These are phyloP conservation scores for Meleagris gallopavo DNA, from an alignment of 2,113 vertebrate species.

Conservation along the genomic window DNA sequence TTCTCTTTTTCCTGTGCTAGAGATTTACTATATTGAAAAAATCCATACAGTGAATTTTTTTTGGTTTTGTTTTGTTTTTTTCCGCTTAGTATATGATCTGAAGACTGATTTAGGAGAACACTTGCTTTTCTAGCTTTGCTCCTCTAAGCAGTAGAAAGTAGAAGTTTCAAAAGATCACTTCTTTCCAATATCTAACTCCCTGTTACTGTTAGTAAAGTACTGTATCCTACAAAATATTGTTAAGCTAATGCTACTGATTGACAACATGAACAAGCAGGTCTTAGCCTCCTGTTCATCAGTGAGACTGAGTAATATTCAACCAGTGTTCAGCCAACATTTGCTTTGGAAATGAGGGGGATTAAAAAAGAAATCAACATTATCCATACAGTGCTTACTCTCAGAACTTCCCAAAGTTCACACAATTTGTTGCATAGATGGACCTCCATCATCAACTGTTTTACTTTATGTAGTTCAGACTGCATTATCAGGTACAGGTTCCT, in stretches of 20 bases:
- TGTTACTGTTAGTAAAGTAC: neutral
- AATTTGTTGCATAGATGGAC: neutral
- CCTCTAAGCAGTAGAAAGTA: neutral
- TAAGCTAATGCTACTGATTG: neutral
- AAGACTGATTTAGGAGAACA: neutral
- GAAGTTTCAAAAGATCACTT: neutral
- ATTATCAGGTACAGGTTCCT: neutral
- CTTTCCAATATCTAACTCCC: neutral
- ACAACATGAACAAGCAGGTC: neutral
- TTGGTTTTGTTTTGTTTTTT: neutral
- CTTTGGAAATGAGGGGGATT: neutral
- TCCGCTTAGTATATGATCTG: neutral
- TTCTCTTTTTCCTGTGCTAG: neutral
- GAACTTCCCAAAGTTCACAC: neutral
- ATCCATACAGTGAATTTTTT: neutral
- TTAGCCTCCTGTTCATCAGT: neutral
- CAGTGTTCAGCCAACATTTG: neutral
- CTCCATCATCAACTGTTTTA: accelerated
- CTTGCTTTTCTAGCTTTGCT: neutral
- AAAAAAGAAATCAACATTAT: neutral
- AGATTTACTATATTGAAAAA: neutral
- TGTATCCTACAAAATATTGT: neutral
- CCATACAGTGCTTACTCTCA: neutral
- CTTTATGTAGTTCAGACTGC: neutral
- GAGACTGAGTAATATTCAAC: neutral